Percentiles rank a stretch among this genome's conserved stretches.
phyloP scores from a whole-genome alignment of 2,113 vertebrate species.

The Brachirus orientalis region DNA sequence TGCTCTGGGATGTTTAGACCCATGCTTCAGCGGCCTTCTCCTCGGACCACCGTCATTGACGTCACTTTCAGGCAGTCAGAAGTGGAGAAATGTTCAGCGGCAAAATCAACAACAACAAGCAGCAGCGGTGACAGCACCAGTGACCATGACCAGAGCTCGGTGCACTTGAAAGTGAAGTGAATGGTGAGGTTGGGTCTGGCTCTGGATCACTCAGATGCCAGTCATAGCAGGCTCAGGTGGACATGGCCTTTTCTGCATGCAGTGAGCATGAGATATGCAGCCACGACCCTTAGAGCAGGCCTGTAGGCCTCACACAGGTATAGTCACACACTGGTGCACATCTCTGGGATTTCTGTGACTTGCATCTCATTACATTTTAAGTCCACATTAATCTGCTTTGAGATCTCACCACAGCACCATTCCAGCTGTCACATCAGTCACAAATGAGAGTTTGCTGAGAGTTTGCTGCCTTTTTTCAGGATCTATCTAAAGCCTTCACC shows the following conservation, averaged over 20 bases:
- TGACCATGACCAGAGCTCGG: neutral
- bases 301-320: neutral
- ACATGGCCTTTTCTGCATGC: constrained; percentile 24
- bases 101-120: constrained; percentile 64
- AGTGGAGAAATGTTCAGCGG: constrained; percentile 51
- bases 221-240: constrained; percentile 25
- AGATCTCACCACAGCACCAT: too few relatives aligned
- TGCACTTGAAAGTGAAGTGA: constrained; percentile 23
- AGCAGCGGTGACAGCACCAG: constrained; percentile 29
- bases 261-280: neutral
- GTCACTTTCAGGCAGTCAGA: constrained; percentile 56
- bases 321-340: too few relatives aligned
- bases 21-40: constrained; percentile 9
- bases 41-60: constrained; percentile 49
- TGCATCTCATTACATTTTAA: too few relatives aligned
- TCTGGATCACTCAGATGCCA: constrained; percentile 54
- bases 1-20: constrained; percentile 34
- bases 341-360: too few relatives aligned
- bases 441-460: too few relatives aligned
- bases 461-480: too few relatives aligned
- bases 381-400: too few relatives aligned
- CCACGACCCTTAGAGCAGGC: neutral
- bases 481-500: too few relatives aligned
- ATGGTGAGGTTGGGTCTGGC: constrained; percentile 51
- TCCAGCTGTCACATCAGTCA: too few relatives aligned